These are phyloP conservation scores for Anoura caudifer DNA, from an alignment of 2,113 vertebrate genomes.

Conservation along the genomic window DNA sequence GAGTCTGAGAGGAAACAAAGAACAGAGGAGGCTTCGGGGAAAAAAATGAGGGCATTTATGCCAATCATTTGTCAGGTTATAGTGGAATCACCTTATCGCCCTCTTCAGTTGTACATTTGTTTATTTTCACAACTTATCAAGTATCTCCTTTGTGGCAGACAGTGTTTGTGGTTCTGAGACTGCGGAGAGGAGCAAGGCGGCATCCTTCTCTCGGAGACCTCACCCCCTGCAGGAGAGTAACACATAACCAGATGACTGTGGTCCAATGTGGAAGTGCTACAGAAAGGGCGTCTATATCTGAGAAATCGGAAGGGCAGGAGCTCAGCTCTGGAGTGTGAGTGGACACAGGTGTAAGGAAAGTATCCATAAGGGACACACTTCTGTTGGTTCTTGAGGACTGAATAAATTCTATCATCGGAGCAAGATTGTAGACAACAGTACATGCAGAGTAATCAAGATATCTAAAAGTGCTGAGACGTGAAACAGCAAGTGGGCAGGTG, in stretches of 20 bases:
- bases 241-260: too few species aligned
- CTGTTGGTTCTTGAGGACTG: not conserved
- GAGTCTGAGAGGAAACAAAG: not conserved
- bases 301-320: not conserved
- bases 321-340: rapidly evolving
- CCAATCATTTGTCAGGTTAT: not conserved
- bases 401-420: not conserved
- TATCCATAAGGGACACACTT: rapidly evolving
- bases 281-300: not conserved
- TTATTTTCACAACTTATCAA: not conserved
- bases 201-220: not conserved
- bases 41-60: not conserved
- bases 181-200: not conserved
- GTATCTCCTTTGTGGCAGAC: not conserved
- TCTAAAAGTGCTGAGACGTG: not conserved
- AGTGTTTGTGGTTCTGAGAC: not conserved
- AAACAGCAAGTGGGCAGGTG: not conserved
- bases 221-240: not conserved
- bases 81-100: not conserved
- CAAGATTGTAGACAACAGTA: not conserved
- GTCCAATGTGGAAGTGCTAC: not conserved
- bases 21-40: not conserved
- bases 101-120: not conserved
- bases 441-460: rapidly evolving
- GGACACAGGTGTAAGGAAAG: not conserved